Conservation (phyloP, 2,888 invertebrate species). For the Zeuzera pyrina region DNA sequence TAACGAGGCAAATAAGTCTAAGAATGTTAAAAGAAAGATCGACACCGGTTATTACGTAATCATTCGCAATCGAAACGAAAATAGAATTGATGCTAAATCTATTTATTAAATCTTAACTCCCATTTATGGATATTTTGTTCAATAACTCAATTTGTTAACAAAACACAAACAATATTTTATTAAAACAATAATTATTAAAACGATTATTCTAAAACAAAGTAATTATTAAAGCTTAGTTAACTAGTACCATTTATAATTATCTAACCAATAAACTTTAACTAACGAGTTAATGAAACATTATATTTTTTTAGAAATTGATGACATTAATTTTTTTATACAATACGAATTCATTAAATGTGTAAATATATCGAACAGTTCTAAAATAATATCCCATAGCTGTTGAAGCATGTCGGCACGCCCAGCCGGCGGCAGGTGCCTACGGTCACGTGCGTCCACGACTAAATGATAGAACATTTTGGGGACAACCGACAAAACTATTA, state of each 20-base stretch:
- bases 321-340: too few relatives aligned
- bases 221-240: too few relatives aligned
- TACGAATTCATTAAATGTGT: slow-evolving; percentile 2
- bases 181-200: too few relatives aligned
- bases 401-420: slow-evolving; percentile 39
- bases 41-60: slow-evolving; percentile 13
- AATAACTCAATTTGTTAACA: background rate
- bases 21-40: slow-evolving; percentile 25
- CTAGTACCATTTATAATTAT: too few relatives aligned
- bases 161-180: background rate
- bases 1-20: slow-evolving; percentile 30
- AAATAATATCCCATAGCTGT: slow-evolving; percentile 22
- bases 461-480: slow-evolving; percentile 35
- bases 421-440: slow-evolving; percentile 40
- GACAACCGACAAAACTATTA: slow-evolving; percentile 15
- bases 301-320: too few relatives aligned
- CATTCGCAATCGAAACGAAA: slow-evolving; percentile 9
- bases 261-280: too few relatives aligned
- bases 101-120: too few relatives aligned
- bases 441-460: slow-evolving; percentile 42
- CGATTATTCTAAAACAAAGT: too few relatives aligned
- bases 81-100: too few relatives aligned
- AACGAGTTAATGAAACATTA: too few relatives aligned
- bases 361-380: slow-evolving; percentile 19
- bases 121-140: background rate